phyloP scores from a whole-genome alignment of 2,888 invertebrate species.

The Priocnemis perturbator region DNA sequence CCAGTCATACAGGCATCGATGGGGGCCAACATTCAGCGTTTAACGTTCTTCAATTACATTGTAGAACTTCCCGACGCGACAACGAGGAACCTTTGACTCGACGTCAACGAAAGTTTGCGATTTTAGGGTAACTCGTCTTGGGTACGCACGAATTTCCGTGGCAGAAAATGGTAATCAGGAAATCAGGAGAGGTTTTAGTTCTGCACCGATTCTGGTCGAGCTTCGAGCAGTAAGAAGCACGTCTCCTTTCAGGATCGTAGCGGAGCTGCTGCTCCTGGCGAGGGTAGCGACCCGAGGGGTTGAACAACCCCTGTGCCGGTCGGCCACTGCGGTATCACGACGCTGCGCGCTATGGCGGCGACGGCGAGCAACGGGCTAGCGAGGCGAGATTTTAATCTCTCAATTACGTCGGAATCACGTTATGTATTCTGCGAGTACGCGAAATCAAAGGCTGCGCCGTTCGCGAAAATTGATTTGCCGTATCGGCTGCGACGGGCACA shows the following conservation, averaged over 20 bases:
- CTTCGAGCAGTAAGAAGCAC: background rate
- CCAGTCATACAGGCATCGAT: slow-evolving; percentile 67
- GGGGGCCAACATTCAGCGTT: slow-evolving; percentile 65
- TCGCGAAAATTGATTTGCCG: slow-evolving; percentile 52
- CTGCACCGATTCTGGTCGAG: background rate
- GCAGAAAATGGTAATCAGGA: too few species aligned
- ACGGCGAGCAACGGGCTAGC: slow-evolving; percentile 13
- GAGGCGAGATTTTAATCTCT: slow-evolving; percentile 59
- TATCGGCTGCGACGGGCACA: background rate
- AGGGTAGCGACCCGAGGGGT: slow-evolving; percentile 50
- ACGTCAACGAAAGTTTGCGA: too few species aligned
- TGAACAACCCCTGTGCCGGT: slow-evolving; percentile 42
- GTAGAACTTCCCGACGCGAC: background rate
- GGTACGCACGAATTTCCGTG: background rate
- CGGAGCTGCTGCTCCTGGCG: slow-evolving; percentile 10
- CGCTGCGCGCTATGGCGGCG: slow-evolving; percentile 18
- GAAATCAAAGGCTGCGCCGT: slow-evolving; percentile 44
- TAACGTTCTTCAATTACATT: slow-evolving; percentile 37
- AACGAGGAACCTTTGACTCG: background rate
- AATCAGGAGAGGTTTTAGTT: too few species aligned
- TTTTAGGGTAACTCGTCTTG: too few species aligned
- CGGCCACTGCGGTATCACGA: slow-evolving; percentile 23
- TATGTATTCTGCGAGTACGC: slow-evolving; percentile 43
- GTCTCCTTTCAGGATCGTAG: background rate
- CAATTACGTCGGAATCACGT: slow-evolving; percentile 55